Evolutionary conservation across 2,113 vertebrate species (phyloP), one percentile per base, ranked within the genome.

Genomic region (Baryphthengus martii): DNA sequence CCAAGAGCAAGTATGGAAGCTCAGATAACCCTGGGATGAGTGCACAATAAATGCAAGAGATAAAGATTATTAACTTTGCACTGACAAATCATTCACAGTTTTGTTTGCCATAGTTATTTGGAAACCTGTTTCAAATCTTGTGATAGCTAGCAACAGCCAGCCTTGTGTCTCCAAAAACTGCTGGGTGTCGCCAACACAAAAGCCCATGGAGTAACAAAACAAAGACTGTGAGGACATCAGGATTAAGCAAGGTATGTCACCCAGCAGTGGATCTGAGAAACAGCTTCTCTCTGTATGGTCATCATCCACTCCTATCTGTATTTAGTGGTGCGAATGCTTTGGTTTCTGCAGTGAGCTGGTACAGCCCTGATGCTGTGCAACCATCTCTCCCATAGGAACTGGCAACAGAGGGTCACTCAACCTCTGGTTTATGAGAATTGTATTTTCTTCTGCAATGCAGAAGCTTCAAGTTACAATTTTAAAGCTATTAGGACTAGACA

Each of bases 41-140:
- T 0, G 0, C 70, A 87, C 71, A 88, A 89, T 95, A 94, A 95
- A 93, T 71, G 59, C 50, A 71, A 84, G 68, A 91, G 61, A 79
- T 3, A 89, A 79, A 90, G 91, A 95, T 97, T 74, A 95, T 95
- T 96, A 95, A 91, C 94, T 87, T 67, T 70, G 85, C 49, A 45
- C 17, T 94, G 91, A 96, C 89, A 96, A 95, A 96, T 91, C 81
- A 95, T 94, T 94, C 84, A 96, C 67, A 71, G 56, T 89, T 81
- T 81, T 93, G 88, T 96, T 97, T 96, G 92, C 88, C 50, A 49
- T 77, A 44, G 85, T 44, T 89, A 78, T 68, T 95, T 94, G 88
- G 89, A 93, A 96, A 83, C 28, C 39, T 59, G 21, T 45, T 77
- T 56, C 23, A 93, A 68, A 77, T 73, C 85, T 35, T 49, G 42